Evolutionary conservation across 2,113 vertebrate genomes (phyloP).

Genomic region (human): GRCh38 chr13:114116001-114116500

Average conservation of each 20-base stretch:
- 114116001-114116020: too few relatives aligned
- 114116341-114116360: too few relatives aligned
- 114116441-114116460: too few relatives aligned
- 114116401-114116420: background rate
- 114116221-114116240: too few relatives aligned
- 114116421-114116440: too few relatives aligned
- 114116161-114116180: background rate
- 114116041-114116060: background rate
- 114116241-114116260: too few relatives aligned
- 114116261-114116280: background rate
- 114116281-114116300: background rate
- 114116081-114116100: background rate
- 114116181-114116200: background rate
- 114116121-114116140: accelerated
- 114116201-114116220: too few relatives aligned
- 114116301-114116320: too few relatives aligned
- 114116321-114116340: too few relatives aligned
- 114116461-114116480: too few relatives aligned
- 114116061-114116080: too few relatives aligned
- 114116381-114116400: background rate
- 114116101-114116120: background rate
- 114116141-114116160: background rate
- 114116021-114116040: background rate
- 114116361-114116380: background rate
- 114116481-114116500: background rate